phyloP scores from a whole-genome alignment of 2,797 vertebrate genomes.

The Gadopsis marmoratus region DNA sequence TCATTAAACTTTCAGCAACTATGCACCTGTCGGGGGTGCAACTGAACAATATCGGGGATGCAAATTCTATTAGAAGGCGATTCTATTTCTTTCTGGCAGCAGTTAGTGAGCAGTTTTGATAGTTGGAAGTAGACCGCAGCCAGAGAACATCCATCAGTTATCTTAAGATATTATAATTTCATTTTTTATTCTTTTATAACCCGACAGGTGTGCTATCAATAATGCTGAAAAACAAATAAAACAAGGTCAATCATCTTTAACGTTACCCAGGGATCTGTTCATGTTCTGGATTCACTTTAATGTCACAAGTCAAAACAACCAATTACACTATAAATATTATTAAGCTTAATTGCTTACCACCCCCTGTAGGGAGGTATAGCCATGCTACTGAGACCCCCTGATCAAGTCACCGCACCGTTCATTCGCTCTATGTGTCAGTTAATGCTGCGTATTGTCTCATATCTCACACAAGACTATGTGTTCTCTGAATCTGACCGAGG shows the following conservation, averaged over 20 bases:
- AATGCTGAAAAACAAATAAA: constrained; percentile 8
- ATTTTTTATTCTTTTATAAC: constrained; percentile 40
- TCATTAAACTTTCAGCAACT: constrained; percentile 86
- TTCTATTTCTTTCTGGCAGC: constrained; percentile 37
- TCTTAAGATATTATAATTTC: constrained; percentile 3
- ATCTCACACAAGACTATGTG: background rate
- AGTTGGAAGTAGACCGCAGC: background rate
- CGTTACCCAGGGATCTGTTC: background rate
- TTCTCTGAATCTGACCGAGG: background rate
- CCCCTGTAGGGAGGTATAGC: background rate
- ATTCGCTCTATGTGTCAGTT: background rate
- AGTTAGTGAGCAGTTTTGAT: background rate
- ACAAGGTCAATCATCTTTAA: background rate
- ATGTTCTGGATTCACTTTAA: background rate
- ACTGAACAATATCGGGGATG: constrained; percentile 60
- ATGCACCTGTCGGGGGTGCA: constrained; percentile 69
- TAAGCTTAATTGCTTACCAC: no score
- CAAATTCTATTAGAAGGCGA: no score
- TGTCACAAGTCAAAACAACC: background rate
- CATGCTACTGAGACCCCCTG: background rate
- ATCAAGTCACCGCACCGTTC: background rate
- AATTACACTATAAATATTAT: no score
- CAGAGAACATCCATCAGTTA: constrained; percentile 16
- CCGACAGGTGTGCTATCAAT: background rate
- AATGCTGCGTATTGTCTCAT: background rate